Base-by-base conservation (phyloP, 92 coral and sea anemone genomes). In the Palythoa grandiflora region DNA sequence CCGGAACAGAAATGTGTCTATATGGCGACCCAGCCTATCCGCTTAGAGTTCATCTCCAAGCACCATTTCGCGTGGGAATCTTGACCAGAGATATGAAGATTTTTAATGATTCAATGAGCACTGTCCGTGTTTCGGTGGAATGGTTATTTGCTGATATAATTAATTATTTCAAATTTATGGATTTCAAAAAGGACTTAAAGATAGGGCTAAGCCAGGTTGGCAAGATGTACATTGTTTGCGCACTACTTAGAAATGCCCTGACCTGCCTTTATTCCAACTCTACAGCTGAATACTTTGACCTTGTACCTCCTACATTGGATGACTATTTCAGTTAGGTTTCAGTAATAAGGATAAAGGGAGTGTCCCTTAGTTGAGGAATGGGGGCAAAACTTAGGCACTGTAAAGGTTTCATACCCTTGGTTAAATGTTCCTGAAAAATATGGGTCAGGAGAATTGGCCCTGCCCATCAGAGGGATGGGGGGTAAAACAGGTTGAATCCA, bases 1-100 rank as follows among this genome's bases (percentile, higher is more conserved):
- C 83, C 44, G 90, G 90, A 73, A 48, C 28, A 77, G 83, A 85
- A 71, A 77, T 75, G 89, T 89, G 91, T 83, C 61, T 89, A 36
- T 89, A 89, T 77, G 92, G 89, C 17, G 89, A 89, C 68, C 89
- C 92, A 60, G 89, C 92, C 15, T 89, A 89, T 54, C 89, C 89
- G 13, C 86, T 84, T 10, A 78, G 90, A 55, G 73, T 68, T 68
- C 38, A 68, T 19, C 39, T 68, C 73, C 73, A 68, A 28, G 73
- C 90, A 80, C 90, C 90, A 79, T 90, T 86, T 71, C 79, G 88
- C 14, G 48, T 76, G 74, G 71, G 60, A 71, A 73, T 78, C 54
- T 79, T 90, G 68, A 90, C 89, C 59, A 79, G 87, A 21, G 54
- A 90, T 3, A 86, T 86, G 89, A 40, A 78, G 60, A 60, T 38